Base-by-base conservation (phyloP, 2,113 vertebrate genomes). In the Coregonus clupeaformis region DNA sequence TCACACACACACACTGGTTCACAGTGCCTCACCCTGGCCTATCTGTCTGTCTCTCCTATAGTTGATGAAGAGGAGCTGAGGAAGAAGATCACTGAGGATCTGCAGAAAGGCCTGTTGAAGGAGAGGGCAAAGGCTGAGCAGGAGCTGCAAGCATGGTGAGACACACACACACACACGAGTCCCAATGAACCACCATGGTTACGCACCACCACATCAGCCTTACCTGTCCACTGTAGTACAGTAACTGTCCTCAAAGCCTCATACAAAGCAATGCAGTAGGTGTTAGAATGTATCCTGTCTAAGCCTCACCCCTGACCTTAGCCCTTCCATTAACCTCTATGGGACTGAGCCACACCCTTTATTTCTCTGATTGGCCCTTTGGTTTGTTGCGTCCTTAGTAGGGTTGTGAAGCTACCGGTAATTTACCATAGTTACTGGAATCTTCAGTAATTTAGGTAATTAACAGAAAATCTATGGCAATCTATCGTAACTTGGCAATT, bases 71-170 rank as follows among this genome's bases (percentile, higher is more conserved):
- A 91, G 52, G 86, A 90, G 79, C 76, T 93, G 82, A 91, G 87
- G 86, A 92, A 80, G 85, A 91, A 87, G 87, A 92, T 93, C 77
- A 80, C 85, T 18, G 91, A 91, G 63, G 93, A 94, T 80, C 82
- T 94, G 74, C 77, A 84, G 75, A 81, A 87, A 83, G 74, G 72
- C 78, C 75, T 93, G 85, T 83, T 91, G 79, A 75, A 88, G 71
- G 89, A 92, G 70, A 79, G 91, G 71, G 86, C 75, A 75, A 91
- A 87, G 77, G 88, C 88, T 6, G 88, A 89, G 71, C 80, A 86
- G 45, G 92, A 93, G 30, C 89, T 92, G 69, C 86, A 88, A 71
- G 84, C 87, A 55, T 90, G 93, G 93, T 94, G 67, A 90, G 87
- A 71, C 63, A 1, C 62, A 47, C 2, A n/a, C 45, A 78, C 62